These are phyloP conservation scores for Apis florea DNA, from an alignment of 1,140 invertebrate genomes.

Conservation along the genomic window DNA sequence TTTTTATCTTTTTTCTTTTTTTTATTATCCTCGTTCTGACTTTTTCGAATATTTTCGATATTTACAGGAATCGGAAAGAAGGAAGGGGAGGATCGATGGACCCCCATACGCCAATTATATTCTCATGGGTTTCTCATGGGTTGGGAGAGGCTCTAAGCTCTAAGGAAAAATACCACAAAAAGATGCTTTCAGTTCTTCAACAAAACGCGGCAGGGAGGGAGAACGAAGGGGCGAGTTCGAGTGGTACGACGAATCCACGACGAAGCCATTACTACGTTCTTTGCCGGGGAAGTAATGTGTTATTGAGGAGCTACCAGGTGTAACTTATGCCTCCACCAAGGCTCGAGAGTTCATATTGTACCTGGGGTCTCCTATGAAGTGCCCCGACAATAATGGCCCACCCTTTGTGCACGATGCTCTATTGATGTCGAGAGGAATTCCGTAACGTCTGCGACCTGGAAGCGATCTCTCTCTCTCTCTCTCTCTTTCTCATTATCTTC, in stretches of 20 bases:
- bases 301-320: constrained; percentile 74
- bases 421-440: constrained; percentile 68
- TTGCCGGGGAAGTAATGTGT: constrained; percentile 60
- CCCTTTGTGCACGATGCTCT: constrained; percentile 65
- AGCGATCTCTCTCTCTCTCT: constrained; percentile 20
- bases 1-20: too few species aligned
- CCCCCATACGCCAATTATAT: constrained; percentile 70
- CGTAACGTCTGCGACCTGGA: constrained; percentile 64
- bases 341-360: constrained; percentile 65
- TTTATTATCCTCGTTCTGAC: too few species aligned
- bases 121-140: constrained; percentile 59
- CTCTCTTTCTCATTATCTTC: not conserved
- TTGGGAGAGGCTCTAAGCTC: constrained; percentile 27
- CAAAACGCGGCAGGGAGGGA: constrained; percentile 39
- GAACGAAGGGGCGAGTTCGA: constrained; percentile 42
- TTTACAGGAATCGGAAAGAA: constrained; percentile 29
- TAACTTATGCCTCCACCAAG: constrained; percentile 67
- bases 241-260: constrained; percentile 56
- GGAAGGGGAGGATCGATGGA: not conserved
- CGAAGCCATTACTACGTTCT: constrained; percentile 59
- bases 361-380: constrained; percentile 55
- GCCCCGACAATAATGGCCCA: constrained; percentile 62
- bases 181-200: constrained; percentile 46
- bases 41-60: not conserved
- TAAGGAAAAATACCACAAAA: constrained; percentile 40